phyloP scores from a whole-genome alignment of 2,888 invertebrate species.

The Chymomyza amoena region DNA sequence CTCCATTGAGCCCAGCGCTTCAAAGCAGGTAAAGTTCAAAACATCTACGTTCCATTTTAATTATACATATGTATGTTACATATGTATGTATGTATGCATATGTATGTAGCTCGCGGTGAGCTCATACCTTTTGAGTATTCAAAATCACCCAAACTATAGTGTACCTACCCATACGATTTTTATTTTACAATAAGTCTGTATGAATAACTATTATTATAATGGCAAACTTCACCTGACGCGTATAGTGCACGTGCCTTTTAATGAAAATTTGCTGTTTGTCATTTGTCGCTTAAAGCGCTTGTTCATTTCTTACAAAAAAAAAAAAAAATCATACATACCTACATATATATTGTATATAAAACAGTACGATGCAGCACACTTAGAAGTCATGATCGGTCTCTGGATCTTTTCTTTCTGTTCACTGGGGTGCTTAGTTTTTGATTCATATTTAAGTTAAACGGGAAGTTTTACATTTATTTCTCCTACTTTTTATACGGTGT shows the following conservation, averaged over 20 bases:
- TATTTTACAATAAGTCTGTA: neutral
- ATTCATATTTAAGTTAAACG: slow-evolving; percentile 54
- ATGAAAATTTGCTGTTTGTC: slow-evolving; percentile 30
- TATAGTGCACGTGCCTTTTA: slow-evolving; percentile 61
- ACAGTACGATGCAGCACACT: slow-evolving; percentile 39
- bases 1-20: slow-evolving; percentile 72
- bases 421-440: slow-evolving; percentile 40
- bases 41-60: too few species aligned
- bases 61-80: too few species aligned
- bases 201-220: neutral
- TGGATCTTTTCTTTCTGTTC: neutral
- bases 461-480: slow-evolving; percentile 23
- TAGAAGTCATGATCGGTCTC: slow-evolving; percentile 61
- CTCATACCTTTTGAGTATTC: slow-evolving; percentile 36
- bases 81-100: too few species aligned
- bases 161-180: neutral
- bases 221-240: neutral
- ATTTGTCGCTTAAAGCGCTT: slow-evolving; percentile 7
- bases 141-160: neutral
- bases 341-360: too few species aligned
- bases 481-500: too few species aligned
- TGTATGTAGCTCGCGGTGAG: slow-evolving; percentile 33
- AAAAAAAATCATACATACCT: too few species aligned
- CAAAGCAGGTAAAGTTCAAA: slow-evolving; percentile 71
- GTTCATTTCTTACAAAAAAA: neutral